A percentile compares a stretch with the other conserved stretches of the same genome.
These are phyloP conservation scores for Vicugna pacos DNA, from an alignment of 2,113 vertebrate genomes.

Conservation along the genomic window DNA sequence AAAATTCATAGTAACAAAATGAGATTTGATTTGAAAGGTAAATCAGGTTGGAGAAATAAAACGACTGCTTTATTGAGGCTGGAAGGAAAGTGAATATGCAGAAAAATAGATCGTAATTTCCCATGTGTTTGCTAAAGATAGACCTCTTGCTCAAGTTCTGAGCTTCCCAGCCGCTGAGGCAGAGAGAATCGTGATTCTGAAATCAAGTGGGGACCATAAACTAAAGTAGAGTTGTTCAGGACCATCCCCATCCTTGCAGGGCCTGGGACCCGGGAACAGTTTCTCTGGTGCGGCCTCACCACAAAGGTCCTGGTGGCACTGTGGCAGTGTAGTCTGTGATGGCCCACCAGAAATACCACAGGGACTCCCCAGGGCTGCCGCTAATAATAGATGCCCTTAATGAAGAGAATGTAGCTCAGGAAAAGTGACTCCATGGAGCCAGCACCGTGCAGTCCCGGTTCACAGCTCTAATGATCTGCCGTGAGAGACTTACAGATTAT, in stretches of 20 bases:
- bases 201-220: not conserved
- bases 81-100: not conserved
- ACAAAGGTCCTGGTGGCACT: not conserved
- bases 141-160: not conserved
- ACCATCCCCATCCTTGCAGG: not conserved
- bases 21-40: conserved; percentile 37
- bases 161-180: not conserved
- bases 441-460: not conserved
- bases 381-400: not conserved
- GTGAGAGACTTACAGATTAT: not conserved
- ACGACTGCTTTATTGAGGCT: not conserved
- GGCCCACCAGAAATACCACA: not conserved
- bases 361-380: not conserved
- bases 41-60: not conserved
- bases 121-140: not conserved
- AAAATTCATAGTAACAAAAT: not conserved
- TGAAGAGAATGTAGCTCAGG: not conserved
- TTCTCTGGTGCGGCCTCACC: not conserved
- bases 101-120: not conserved
- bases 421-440: not conserved
- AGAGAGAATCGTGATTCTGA: not conserved
- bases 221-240: not conserved
- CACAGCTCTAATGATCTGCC: not conserved
- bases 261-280: not conserved
- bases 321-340: not conserved